These are phyloP conservation scores for Poeciliopsis retropinna DNA, from an alignment of 2,113 vertebrate genomes.

Conservation along the genomic window DNA sequence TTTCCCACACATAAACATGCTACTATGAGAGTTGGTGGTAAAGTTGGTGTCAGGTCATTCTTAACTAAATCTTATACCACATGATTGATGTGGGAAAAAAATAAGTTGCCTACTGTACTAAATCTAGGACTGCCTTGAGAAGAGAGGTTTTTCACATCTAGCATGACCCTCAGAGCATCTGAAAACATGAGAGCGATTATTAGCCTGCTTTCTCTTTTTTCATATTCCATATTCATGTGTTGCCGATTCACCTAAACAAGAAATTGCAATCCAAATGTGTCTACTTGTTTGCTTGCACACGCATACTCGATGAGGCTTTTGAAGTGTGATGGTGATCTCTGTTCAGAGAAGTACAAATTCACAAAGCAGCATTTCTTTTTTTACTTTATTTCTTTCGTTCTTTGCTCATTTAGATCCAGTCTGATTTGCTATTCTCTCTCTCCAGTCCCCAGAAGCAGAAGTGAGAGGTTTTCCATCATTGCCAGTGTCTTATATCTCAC, in stretches of 20 bases:
- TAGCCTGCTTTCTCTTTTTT: not conserved
- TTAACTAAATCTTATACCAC: no score
- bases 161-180: no score
- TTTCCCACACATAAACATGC: no score
- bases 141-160: no score
- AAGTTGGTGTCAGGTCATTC: no score
- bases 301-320: slow-evolving; percentile 17
- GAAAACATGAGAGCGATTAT: no score
- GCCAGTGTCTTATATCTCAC: not conserved
- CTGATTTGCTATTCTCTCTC: not conserved
- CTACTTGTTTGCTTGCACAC: slow-evolving; percentile 12
- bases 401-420: not conserved
- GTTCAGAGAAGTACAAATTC: slow-evolving; percentile 59
- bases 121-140: no score
- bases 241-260: slow-evolving; percentile 38
- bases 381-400: not conserved
- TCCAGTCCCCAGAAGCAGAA: not conserved
- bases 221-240: slow-evolving; percentile 31
- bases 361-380: slow-evolving; percentile 54
- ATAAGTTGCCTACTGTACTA: no score
- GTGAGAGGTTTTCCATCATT: not conserved
- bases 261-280: slow-evolving; percentile 14
- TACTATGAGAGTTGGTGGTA: no score
- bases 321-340: slow-evolving; percentile 43
- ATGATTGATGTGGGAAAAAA: no score